Percentiles rank a stretch among this genome's conserved stretches.
These are phyloP conservation scores for Laterallus jamaicensis DNA, from an alignment of 2,113 vertebrate species.

Conservation along the genomic window DNA sequence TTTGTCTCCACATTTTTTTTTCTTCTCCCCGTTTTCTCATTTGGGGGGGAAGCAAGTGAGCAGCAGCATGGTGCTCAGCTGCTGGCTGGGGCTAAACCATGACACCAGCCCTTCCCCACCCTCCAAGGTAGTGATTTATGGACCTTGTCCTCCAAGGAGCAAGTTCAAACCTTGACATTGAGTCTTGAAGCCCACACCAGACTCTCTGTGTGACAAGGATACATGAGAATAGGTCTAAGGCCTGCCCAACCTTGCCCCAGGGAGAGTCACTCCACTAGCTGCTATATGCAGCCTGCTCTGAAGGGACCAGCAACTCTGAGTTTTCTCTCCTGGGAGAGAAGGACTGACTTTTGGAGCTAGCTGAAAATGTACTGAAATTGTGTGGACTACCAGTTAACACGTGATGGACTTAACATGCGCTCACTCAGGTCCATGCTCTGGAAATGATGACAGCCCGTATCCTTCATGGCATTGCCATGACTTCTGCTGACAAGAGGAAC, in stretches of 20 bases:
- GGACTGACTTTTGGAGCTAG: not conserved
- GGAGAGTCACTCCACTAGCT: not conserved
- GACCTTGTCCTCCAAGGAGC: not conserved
- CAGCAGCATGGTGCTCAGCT: too few species aligned
- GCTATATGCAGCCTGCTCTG: not conserved
- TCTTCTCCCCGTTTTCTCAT: too few species aligned
- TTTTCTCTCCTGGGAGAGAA: not conserved
- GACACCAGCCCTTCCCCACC: not conserved
- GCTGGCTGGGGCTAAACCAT: too few species aligned
- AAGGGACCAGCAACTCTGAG: not conserved
- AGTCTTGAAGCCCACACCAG: not conserved
- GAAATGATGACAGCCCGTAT: not conserved
- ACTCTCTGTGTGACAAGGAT: not conserved
- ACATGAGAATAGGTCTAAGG: not conserved
- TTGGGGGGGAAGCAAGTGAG: too few species aligned
- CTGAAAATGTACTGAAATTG: not conserved
- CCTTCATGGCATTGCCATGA: not conserved
- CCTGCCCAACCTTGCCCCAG: not conserved
- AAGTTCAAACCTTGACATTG: not conserved
- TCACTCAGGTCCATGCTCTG: not conserved
- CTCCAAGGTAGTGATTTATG: not conserved
- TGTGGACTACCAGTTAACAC: not conserved
- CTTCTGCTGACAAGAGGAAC: not conserved
- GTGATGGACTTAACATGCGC: accelerated
- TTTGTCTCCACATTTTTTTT: too few species aligned